Percentiles rank a stretch among this genome's conserved stretches.
phyloP scores from a whole-genome alignment of 2,888 invertebrate species.

The Synergus laeviventris region DNA sequence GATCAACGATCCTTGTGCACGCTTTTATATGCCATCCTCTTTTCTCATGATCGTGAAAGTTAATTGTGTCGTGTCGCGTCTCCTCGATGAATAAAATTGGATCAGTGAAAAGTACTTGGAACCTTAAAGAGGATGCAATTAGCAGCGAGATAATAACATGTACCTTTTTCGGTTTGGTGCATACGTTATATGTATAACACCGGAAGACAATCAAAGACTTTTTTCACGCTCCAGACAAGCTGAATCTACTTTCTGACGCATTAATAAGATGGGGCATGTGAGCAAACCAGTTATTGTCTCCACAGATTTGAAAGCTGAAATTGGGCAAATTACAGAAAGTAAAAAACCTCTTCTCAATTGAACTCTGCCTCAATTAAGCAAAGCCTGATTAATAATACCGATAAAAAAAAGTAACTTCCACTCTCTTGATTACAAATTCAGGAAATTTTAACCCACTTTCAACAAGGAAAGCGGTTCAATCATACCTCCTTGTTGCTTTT shows the following conservation, averaged over 20 bases:
- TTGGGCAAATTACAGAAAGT: neutral
- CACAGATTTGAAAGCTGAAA: no score
- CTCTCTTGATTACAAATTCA: conserved; percentile 6
- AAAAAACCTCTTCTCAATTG: neutral
- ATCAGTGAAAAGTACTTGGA: neutral
- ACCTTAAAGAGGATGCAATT: conserved; percentile 1
- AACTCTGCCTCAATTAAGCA: neutral
- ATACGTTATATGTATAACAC: neutral
- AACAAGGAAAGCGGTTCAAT: conserved; percentile 6
- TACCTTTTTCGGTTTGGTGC: neutral
- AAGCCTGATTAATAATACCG: neutral
- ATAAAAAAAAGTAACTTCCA: neutral
- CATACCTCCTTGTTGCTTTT: neutral
- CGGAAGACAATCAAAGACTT: neutral
- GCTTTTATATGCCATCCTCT: neutral
- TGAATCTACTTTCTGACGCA: no score
- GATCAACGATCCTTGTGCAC: conserved; percentile 27
- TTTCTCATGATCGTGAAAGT: conserved; percentile 5
- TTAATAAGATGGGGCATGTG: no score
- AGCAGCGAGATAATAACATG: conserved; percentile 18
- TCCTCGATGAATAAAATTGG: neutral
- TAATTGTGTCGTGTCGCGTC: conserved; percentile 22
- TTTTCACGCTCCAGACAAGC: neutral
- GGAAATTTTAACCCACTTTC: neutral
- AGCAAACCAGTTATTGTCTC: no score